These are phyloP conservation scores for Osmoderma eremita DNA, from an alignment of 2,888 invertebrate genomes.

Conservation along the genomic window DNA sequence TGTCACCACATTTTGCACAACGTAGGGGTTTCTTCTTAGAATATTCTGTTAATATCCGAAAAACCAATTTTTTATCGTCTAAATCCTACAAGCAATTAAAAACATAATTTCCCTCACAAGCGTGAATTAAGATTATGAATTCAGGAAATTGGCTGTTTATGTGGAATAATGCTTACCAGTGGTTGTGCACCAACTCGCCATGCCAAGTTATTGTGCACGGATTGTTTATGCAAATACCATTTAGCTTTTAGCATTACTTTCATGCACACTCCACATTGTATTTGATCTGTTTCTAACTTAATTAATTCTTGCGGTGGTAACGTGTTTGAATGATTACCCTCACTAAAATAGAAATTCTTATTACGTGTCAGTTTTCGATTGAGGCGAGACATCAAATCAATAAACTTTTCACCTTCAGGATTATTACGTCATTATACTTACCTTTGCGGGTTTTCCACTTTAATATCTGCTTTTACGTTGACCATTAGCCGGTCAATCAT, in stretches of 20 bases:
- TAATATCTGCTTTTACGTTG: no score
- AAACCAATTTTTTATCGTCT: conserved; percentile 64
- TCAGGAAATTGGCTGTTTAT: no score
- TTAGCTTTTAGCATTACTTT: conserved; percentile 58
- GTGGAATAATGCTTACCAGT: conserved; percentile 62
- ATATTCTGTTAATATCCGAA: conserved; percentile 64
- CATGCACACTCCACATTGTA: conserved; percentile 65
- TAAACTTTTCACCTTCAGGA: no score
- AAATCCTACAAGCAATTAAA: conserved; percentile 64
- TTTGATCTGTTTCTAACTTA: conserved; percentile 6
- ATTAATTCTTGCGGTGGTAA: not conserved
- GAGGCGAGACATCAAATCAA: no score
- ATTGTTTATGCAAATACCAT: conserved; percentile 67
- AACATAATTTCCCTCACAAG: no score
- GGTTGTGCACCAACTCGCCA: conserved; percentile 68
- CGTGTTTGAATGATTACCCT: conserved; percentile 49
- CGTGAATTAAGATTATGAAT: no score
- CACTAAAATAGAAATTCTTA: conserved; percentile 47
- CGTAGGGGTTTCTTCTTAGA: conserved; percentile 62
- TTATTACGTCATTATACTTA: no score
- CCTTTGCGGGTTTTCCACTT: no score
- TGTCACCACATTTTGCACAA: conserved; percentile 67
- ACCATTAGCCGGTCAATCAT: not conserved
- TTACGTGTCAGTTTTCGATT: no score
- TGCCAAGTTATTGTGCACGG: conserved; percentile 68